These are phyloP conservation scores for Paramormyrops kingsleyae DNA, from an alignment of 2,113 vertebrate species.

Conservation along the genomic window DNA sequence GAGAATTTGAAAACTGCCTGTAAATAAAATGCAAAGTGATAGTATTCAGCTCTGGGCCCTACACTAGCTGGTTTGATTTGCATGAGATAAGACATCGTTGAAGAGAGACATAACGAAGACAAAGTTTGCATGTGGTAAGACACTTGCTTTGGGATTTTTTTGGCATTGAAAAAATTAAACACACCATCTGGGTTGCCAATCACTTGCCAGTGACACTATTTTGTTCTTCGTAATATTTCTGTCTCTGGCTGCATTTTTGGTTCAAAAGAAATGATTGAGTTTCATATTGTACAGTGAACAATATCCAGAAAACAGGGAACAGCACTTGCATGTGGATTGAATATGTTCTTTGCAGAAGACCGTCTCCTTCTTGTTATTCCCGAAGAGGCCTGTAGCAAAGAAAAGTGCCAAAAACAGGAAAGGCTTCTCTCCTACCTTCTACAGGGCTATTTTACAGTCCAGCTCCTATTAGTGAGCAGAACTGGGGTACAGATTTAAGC, in stretches of 20 bases:
- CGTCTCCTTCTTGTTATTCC: not conserved
- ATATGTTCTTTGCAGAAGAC: not conserved
- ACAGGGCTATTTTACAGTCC: constrained; percentile 40
- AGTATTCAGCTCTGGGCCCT: constrained; percentile 4
- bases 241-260: not conserved
- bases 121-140: not conserved
- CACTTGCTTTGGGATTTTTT: not conserved
- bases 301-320: not conserved
- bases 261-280: constrained; percentile 19
- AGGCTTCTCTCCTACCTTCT: constrained; percentile 15
- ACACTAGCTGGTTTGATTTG: not conserved
- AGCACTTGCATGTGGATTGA: not conserved
- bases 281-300: constrained; percentile 14
- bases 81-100: constrained; percentile 1
- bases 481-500: constrained; percentile 43
- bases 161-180: not conserved
- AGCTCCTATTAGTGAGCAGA: constrained; percentile 31
- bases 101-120: not conserved
- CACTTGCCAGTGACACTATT: not conserved
- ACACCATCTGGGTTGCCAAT: not conserved
- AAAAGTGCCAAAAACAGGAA: not conserved
- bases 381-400: not conserved
- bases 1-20: constrained; percentile 12
- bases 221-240: not conserved
- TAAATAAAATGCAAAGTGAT: constrained; percentile 27